These are phyloP conservation scores for Heteromurus nitidus DNA, from an alignment of 2,888 invertebrate genomes.

Conservation along the genomic window DNA sequence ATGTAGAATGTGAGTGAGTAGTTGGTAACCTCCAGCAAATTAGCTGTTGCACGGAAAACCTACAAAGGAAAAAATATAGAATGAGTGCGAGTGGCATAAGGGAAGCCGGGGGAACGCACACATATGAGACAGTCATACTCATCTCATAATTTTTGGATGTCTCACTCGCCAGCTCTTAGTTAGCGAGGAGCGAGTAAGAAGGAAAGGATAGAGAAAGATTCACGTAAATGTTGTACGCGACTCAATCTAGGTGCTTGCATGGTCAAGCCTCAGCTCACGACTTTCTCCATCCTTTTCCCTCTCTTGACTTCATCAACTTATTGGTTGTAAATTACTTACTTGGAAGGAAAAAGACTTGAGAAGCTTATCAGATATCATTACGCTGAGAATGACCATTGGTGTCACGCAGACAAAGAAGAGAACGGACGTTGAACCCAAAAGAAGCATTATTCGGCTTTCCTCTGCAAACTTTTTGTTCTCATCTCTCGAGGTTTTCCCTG, in stretches of 20 bases:
- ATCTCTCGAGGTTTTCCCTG: slow-evolving; percentile 76
- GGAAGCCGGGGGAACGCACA: background rate
- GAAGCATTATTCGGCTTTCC: slow-evolving; percentile 81
- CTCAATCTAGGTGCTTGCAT: no score
- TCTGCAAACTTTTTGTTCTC: slow-evolving; percentile 83
- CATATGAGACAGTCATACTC: slow-evolving; percentile 16
- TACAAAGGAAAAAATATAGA: slow-evolving; percentile 74
- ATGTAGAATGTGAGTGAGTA: slow-evolving; percentile 88
- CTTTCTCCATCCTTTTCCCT: no score
- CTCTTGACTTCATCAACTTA: slow-evolving; percentile 17
- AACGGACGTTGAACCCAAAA: slow-evolving; percentile 79
- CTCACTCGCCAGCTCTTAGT: no score
- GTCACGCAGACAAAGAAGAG: slow-evolving; percentile 83
- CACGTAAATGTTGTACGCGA: no score
- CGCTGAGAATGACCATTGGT: slow-evolving; percentile 83
- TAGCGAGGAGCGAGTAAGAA: no score
- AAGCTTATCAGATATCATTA: slow-evolving; percentile 80
- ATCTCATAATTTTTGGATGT: background rate
- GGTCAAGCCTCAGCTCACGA: no score
- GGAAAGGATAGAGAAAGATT: no score
- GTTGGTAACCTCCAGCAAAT: slow-evolving; percentile 84
- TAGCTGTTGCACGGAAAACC: slow-evolving; percentile 84
- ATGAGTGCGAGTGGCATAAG: background rate
- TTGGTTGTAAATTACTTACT: slow-evolving; percentile 75
- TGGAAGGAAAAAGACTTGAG: slow-evolving; percentile 75